Conservation (phyloP, 2,113 vertebrate species). For the Mobula hypostoma region DNA sequence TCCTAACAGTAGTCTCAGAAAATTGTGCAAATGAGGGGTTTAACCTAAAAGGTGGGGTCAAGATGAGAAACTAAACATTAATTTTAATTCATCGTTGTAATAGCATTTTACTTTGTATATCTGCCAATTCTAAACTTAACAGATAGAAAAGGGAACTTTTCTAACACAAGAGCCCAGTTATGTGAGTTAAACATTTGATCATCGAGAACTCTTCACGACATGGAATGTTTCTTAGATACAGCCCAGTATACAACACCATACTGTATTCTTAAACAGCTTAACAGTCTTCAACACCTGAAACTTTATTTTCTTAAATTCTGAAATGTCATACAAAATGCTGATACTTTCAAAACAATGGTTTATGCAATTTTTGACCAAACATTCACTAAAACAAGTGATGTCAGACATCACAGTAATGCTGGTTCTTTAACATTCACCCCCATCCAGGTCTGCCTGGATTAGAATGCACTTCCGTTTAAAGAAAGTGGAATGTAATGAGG, state of each 20-base stretch:
- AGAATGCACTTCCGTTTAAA: constrained; percentile 61
- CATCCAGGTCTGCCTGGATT: constrained; percentile 42
- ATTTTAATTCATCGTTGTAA: constrained; percentile 49
- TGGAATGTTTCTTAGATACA: constrained; percentile 64
- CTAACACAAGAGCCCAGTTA: constrained; percentile 43
- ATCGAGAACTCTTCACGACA: constrained; percentile 48
- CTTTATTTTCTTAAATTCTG: constrained; percentile 45
- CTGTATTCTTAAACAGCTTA: constrained; percentile 51
- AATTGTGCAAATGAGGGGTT: constrained; percentile 17
- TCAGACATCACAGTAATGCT: constrained; percentile 41
- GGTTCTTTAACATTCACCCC: constrained; percentile 41
- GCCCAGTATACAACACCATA: constrained; percentile 51
- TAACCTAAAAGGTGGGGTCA: constrained; percentile 34
- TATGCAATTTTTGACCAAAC: constrained; percentile 43
- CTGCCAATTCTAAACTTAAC: constrained; percentile 46
- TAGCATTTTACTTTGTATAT: constrained; percentile 54
- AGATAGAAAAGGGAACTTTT: constrained; percentile 47
- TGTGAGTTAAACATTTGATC: constrained; percentile 50
- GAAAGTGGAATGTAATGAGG: constrained; percentile 69
- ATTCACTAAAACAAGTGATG: constrained; percentile 56
- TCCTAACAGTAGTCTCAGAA: background rate
- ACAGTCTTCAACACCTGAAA: constrained; percentile 69
- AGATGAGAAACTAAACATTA: constrained; percentile 57
- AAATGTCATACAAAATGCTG: constrained; percentile 53
- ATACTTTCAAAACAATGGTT: constrained; percentile 35